Evolutionary conservation across 2,797 vertebrate species (phyloP), one percentile per base, ranked within the genome.

Genomic region (Oophaga sylvatica): DNA sequence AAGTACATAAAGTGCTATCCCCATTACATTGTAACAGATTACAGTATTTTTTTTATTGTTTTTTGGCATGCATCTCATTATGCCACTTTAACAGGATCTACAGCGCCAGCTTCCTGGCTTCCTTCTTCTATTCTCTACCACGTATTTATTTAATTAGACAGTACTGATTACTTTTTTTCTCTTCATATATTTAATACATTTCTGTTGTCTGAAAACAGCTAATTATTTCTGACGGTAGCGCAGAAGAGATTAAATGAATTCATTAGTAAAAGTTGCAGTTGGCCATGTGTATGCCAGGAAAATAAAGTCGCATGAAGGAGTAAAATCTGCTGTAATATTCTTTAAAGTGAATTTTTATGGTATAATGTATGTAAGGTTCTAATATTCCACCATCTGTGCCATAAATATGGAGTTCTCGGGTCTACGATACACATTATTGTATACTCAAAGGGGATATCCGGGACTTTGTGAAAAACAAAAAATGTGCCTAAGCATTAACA

Each of bases 131-230:
- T 45, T 20, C 71, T 35, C 11, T 10, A 19, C 19, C 19, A 4
- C 7, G 45, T 26, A 56, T 26, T 77, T 77, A 77, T 56, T 53
- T 26, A 53, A 77, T 56, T 77, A 77, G 22, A 56, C 12, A 26
- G 13, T 16, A 3, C 71, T 75, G 19, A 56, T 53, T 12, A n/a
- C 75, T 12, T 48, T 75, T 75, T 77, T 48, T n/a, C 9, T 7
- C 3, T 73, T 77, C n/a, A 56, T 77, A 56, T 77, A 77, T 15
- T 56, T 56, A 13, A 77, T 56, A 77, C 26, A 56, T 77, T 22
- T 56, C 22, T 77, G 48, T 77, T 77, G 75, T 77, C 75, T 56
- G 48, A 77, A 53, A 77, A 77, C 56, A 53, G 53, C 5, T 77
- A 77, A 77, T 77, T 77, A 56, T 4, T 22, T 13, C 48, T 77